These are phyloP conservation scores for Phytoseiulus persimilis DNA, from an alignment of 2,888 invertebrate species.

Conservation along the genomic window DNA sequence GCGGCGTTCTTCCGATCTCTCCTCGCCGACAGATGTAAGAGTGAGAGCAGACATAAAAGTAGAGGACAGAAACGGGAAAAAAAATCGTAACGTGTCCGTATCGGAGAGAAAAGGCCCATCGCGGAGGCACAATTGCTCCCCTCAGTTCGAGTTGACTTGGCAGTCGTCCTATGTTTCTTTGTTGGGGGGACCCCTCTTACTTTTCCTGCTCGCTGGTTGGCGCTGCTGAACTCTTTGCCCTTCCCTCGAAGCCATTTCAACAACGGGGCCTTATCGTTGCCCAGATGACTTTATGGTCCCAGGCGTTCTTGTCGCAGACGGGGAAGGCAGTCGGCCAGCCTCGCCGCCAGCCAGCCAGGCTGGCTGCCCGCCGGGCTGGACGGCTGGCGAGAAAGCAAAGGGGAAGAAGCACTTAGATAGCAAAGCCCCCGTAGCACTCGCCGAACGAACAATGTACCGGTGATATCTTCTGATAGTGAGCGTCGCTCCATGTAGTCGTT, in stretches of 20 bases:
- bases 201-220: background rate
- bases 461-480: background rate
- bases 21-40: too few relatives aligned
- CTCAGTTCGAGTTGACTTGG: background rate
- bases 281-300: slow-evolving; percentile 5
- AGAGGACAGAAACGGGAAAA: background rate
- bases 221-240: background rate
- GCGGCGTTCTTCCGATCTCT: too few relatives aligned
- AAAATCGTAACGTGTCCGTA: background rate
- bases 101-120: background rate
- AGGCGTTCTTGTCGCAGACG: background rate
- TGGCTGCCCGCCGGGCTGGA: background rate
- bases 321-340: background rate
- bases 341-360: background rate
- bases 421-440: background rate
- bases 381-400: background rate
- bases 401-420: background rate
- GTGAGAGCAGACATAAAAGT: background rate
- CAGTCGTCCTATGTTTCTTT: background rate
- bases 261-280: background rate
- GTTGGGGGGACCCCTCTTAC: background rate
- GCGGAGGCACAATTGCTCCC: background rate
- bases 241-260: background rate
- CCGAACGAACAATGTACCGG: background rate
- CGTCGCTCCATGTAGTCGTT: background rate